A percentile compares a stretch with the other conserved stretches of the same genome.
phyloP scores from a whole-genome alignment of 2,888 invertebrate species.

The Xestia xanthographa region DNA sequence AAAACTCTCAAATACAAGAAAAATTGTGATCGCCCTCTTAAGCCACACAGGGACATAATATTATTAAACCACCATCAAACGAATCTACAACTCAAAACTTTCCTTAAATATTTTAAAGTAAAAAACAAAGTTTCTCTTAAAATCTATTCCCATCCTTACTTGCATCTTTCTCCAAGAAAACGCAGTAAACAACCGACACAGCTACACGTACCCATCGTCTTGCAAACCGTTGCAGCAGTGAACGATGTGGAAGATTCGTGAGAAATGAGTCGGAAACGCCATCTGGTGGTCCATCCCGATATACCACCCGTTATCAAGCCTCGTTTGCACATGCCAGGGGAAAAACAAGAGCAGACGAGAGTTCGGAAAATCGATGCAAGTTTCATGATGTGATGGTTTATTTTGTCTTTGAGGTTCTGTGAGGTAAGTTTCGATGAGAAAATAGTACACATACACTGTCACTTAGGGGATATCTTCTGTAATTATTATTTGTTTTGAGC shows the following conservation, averaged over 20 bases:
- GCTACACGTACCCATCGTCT: slow-evolving; percentile 9
- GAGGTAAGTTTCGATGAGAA: neutral
- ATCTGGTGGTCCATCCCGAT: slow-evolving; percentile 54
- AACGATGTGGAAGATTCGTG: slow-evolving; percentile 61
- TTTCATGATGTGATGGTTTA: slow-evolving; percentile 11
- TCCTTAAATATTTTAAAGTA: neutral
- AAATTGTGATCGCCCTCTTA: no score
- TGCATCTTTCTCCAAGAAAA: slow-evolving; percentile 6
- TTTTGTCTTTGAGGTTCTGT: slow-evolving; percentile 4
- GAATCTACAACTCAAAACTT: neutral
- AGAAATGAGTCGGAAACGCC: slow-evolving; percentile 65
- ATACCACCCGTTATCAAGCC: slow-evolving; percentile 3
- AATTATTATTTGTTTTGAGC: no score
- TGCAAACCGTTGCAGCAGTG: slow-evolving; percentile 48
- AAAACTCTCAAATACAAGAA: no score
- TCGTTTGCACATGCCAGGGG: slow-evolving; percentile 44
- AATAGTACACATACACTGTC: no score
- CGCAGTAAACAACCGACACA: neutral
- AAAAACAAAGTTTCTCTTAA: no score
- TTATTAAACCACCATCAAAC: neutral
- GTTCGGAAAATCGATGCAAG: slow-evolving; percentile 24
- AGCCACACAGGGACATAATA: no score
- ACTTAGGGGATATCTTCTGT: no score
- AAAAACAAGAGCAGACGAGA: slow-evolving; percentile 31
- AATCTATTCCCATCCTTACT: neutral